These are phyloP conservation scores for Leptinotarsa undecemlineata DNA, from an alignment of 1,140 invertebrate genomes.

Conservation along the genomic window DNA sequence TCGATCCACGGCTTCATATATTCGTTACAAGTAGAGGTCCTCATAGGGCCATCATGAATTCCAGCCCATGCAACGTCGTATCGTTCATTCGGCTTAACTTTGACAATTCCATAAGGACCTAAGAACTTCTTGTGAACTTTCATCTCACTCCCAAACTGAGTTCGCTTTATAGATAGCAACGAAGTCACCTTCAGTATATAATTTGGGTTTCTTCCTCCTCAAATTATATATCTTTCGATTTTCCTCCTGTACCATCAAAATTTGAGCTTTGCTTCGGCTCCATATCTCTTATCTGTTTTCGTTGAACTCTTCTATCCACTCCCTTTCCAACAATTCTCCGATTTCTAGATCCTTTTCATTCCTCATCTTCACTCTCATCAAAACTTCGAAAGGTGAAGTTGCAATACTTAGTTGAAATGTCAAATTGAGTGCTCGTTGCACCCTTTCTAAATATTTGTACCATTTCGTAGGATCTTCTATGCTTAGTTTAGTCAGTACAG, in stretches of 20 bases:
- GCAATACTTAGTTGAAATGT: constrained; percentile 50
- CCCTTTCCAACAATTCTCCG: constrained; percentile 24
- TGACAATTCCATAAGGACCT: too few species aligned
- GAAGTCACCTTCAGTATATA: too few species aligned
- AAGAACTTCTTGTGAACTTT: too few species aligned
- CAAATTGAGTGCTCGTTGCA: constrained; percentile 39
- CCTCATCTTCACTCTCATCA: constrained; percentile 44
- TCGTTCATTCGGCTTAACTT: too few species aligned
- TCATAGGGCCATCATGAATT: too few species aligned
- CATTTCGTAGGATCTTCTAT: constrained; percentile 42
- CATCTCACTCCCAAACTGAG: too few species aligned
- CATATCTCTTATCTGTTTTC: constrained; percentile 36
- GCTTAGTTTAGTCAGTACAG: constrained; percentile 42
- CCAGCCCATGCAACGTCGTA: too few species aligned
- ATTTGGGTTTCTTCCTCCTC: constrained; percentile 23
- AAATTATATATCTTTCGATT: constrained; percentile 45
- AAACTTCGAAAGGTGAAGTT: constrained; percentile 44
- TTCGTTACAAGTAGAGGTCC: too few species aligned
- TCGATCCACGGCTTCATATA: too few species aligned
- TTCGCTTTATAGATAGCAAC: too few species aligned
- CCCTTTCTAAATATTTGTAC: constrained; percentile 45
- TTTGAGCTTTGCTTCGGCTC: constrained; percentile 40
- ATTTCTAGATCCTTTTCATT: constrained; percentile 40
- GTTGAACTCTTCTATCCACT: constrained; percentile 17
- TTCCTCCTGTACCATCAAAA: constrained; percentile 47